These are phyloP conservation scores for Parthenolecanium corni DNA, from an alignment of 2,888 invertebrate species.

Conservation along the genomic window DNA sequence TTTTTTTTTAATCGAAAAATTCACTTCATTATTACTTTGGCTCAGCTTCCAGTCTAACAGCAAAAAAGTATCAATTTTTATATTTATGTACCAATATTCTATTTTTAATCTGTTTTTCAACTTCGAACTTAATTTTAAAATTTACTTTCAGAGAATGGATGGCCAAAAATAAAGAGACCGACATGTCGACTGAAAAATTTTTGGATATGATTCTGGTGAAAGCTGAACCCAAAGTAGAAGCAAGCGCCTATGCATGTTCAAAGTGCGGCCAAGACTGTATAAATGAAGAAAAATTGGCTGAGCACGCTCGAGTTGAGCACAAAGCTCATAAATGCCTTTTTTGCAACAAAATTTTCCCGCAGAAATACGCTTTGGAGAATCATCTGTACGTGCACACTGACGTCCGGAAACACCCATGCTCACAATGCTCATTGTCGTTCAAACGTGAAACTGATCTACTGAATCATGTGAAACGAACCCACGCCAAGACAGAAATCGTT, in stretches of 20 bases:
- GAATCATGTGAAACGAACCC: slow-evolving; percentile 17
- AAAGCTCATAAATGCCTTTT: slow-evolving; percentile 19
- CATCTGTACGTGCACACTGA: slow-evolving; percentile 16
- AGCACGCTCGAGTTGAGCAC: slow-evolving; percentile 18
- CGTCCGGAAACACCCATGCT: slow-evolving; percentile 9
- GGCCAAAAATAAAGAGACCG: slow-evolving; percentile 14
- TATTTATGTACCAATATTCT: no score
- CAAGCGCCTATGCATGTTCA: neutral
- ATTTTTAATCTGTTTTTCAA: no score
- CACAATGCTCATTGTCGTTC: slow-evolving; percentile 10
- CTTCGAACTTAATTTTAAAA: neutral
- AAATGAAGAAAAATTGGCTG: slow-evolving; percentile 6
- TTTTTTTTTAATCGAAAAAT: no score
- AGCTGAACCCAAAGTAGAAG: slow-evolving; percentile 14
- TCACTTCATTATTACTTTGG: no score
- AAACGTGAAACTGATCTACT: slow-evolving; percentile 16
- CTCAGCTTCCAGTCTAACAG: no score
- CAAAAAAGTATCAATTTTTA: no score
- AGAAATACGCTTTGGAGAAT: slow-evolving; percentile 12
- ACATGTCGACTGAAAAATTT: slow-evolving; percentile 20
- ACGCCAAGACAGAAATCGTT: slow-evolving; percentile 3
- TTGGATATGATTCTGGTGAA: slow-evolving; percentile 21
- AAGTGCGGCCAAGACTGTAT: slow-evolving; percentile 9
- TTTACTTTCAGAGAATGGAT: slow-evolving; percentile 22
- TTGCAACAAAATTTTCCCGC: slow-evolving; percentile 16